phyloP scores from a whole-genome alignment of 2,888 invertebrate genomes.

The Rhagophthalmus giganteus region DNA sequence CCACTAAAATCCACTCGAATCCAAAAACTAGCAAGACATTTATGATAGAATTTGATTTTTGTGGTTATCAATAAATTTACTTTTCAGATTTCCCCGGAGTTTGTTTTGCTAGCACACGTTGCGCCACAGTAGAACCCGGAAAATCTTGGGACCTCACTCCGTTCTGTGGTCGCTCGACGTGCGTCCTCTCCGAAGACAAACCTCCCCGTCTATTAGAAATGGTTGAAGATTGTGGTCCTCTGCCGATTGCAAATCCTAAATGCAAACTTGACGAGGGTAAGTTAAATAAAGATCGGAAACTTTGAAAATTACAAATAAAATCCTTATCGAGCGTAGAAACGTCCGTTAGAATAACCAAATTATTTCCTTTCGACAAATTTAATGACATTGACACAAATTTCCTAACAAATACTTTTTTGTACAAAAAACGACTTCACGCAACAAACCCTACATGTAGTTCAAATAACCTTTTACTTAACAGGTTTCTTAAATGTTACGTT shows the following conservation, averaged over 20 bases:
- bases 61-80: no score
- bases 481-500: not conserved
- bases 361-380: no score
- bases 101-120: slow-evolving; percentile 89
- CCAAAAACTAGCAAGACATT: no score
- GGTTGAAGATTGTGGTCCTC: slow-evolving; percentile 87
- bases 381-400: no score
- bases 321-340: no score
- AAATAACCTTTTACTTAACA: not conserved
- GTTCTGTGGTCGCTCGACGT: slow-evolving; percentile 90
- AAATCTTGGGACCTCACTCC: slow-evolving; percentile 85
- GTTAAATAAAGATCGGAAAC: no score
- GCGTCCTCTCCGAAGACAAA: slow-evolving; percentile 77
- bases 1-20: no score
- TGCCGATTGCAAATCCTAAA: slow-evolving; percentile 83
- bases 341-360: no score
- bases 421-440: no score
- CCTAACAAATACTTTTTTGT: no score
- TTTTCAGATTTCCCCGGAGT: slow-evolving; percentile 84
- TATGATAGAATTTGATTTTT: no score
- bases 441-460: not conserved
- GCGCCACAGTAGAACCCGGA: slow-evolving; percentile 84
- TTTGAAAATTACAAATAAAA: no score
- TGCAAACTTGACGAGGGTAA: slow-evolving; percentile 76
- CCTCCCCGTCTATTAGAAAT: slow-evolving; percentile 77